These are phyloP conservation scores for Pandemis cinnamomeana DNA, from an alignment of 2,888 invertebrate genomes.

Conservation along the genomic window DNA sequence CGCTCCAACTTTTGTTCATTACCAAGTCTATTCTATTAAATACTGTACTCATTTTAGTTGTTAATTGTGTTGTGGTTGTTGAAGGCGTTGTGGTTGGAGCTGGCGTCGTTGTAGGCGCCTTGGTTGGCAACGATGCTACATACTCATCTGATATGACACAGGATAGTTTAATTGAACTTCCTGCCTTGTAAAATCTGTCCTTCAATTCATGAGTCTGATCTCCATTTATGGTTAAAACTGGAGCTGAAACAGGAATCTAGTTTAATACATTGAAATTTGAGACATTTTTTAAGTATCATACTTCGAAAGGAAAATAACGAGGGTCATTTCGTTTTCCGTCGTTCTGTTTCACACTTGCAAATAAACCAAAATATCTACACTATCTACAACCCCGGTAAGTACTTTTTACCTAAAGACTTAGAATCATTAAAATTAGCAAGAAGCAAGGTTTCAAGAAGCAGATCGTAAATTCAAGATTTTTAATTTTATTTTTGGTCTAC, in stretches of 20 bases:
- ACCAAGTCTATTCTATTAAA: conserved; percentile 81
- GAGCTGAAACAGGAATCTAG: conserved; percentile 80
- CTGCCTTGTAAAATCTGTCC: conserved; percentile 90
- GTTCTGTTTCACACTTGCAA: no score
- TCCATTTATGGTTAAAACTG: conserved; percentile 88
- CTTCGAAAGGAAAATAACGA: no score
- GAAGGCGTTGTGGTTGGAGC: conserved; percentile 62
- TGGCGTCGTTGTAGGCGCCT: conserved; percentile 60
- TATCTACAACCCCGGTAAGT: no score
- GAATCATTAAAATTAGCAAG: no score
- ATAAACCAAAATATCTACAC: no score
- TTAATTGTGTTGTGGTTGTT: conserved; percentile 73
- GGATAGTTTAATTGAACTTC: conserved; percentile 88
- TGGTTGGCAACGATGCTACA: conserved; percentile 62
- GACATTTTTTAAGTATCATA: no score
- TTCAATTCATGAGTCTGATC: conserved; percentile 88
- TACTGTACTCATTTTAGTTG: conserved; percentile 75
- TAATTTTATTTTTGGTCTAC: neutral
- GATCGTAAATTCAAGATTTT: neutral
- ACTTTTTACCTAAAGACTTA: no score
- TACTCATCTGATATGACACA: conserved; percentile 83
- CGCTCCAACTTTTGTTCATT: conserved; percentile 82
- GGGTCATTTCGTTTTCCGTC: no score
- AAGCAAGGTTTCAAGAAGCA: no score
- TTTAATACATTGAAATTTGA: neutral